Evolutionary conservation across 2,797 vertebrate species (phyloP).

Genomic region (Pyrocephalus nanus): DNA sequence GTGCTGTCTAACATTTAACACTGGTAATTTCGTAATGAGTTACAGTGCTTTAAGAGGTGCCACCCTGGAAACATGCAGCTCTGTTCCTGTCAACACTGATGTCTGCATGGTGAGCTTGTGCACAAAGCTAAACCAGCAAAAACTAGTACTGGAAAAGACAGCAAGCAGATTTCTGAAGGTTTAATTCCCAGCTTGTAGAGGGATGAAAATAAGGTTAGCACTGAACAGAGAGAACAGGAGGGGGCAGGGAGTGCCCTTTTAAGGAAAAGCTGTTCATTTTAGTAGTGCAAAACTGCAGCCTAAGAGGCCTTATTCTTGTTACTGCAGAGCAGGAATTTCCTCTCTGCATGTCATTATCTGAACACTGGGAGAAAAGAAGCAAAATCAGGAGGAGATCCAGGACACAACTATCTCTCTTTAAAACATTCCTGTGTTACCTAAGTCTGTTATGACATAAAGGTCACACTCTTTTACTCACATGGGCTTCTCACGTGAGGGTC

Average conservation of each 20-base stretch:
- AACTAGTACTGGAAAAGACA: background rate
- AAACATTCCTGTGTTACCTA: background rate
- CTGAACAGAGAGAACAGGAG: background rate
- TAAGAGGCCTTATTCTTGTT: background rate
- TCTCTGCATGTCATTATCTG: background rate
- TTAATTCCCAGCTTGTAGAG: background rate
- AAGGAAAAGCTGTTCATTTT: background rate
- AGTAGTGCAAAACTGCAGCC: background rate
- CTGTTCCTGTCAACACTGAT: background rate
- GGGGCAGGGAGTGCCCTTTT: background rate
- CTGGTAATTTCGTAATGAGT: background rate
- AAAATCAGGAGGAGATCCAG: background rate
- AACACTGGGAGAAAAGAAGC: background rate
- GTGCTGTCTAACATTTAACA: background rate
- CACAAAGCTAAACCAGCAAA: background rate
- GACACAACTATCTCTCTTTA: background rate
- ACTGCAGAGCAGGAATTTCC: background rate
- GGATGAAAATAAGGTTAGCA: background rate
- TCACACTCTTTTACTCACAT: background rate
- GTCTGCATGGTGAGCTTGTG: background rate
- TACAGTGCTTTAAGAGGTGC: background rate
- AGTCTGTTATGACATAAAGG: background rate
- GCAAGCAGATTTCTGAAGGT: background rate
- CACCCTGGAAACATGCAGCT: background rate
- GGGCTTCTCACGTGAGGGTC: background rate